These are phyloP conservation scores for Rhinogobio ventralis DNA, from an alignment of 2,797 vertebrate species.

Conservation along the genomic window DNA sequence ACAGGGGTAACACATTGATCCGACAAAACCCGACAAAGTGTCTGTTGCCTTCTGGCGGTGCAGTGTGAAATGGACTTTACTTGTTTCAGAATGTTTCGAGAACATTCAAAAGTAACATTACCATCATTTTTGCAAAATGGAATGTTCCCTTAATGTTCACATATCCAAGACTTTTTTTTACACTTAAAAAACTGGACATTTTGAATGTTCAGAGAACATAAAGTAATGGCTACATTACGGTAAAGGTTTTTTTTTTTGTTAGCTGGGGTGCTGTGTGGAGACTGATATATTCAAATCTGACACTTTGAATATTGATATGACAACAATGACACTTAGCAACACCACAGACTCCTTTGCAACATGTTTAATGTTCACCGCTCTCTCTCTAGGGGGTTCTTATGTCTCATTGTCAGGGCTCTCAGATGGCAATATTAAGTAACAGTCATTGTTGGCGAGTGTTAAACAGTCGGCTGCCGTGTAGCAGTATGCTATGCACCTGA, in stretches of 20 bases:
- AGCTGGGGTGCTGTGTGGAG: background rate
- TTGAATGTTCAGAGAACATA: background rate
- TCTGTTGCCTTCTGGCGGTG: too few species aligned
- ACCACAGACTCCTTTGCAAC: background rate
- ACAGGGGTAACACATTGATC: too few species aligned
- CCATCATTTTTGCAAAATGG: background rate
- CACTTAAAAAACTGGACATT: background rate
- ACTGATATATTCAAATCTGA: background rate
- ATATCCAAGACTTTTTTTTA: background rate
- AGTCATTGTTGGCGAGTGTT: conserved; percentile 24
- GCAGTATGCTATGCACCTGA: background rate
- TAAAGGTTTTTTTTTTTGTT: background rate
- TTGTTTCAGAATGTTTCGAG: background rate
- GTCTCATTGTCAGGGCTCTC: conserved; percentile 18
- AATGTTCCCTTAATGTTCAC: background rate
- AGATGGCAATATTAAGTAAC: conserved; percentile 41
- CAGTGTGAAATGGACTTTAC: background rate
- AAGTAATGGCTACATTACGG: background rate
- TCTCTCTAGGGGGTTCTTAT: conserved; percentile 20
- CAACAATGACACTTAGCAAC: conserved; percentile 26
- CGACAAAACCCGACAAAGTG: too few species aligned
- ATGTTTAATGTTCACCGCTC: conserved; percentile 25
- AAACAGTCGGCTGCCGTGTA: background rate
- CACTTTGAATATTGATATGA: conserved; percentile 16
- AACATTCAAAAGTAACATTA: background rate